Evolutionary conservation across 2,888 invertebrate genomes (phyloP), one percentile per base, ranked within the genome.

Genomic region (Dynastes tityus): DNA sequence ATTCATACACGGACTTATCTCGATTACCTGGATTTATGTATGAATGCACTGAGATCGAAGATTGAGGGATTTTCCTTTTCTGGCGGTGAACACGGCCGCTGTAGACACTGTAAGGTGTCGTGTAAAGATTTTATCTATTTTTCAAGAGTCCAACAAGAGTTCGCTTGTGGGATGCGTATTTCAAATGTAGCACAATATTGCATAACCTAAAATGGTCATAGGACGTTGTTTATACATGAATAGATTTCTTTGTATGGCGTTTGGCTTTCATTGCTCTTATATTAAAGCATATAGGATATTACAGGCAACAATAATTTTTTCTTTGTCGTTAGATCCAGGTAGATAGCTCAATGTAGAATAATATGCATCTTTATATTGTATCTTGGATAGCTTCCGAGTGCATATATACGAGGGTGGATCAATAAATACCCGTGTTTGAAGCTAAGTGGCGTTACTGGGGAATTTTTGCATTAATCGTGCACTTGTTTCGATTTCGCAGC

Each of bases 31-130:
- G 45, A 67, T n/a, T 58, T 58, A 45, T 67, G n/a, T 67, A 45
- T 67, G 16, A 37, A 32, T 67, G 40, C 5, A 67, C 13, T n/a
- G n/a, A 65, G 40, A 45, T 45, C 45, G 16, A 16, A 13, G n/a
- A 45, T 67, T 58, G 16, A 58, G 16, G 22, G 22, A 67, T 67
- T 40, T 67, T 16, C 22, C 22, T 67, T 40, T 67, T 67, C 22
- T 16, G 40, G 5, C 9, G 6, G 22, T 16, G 11, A 67, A 45
- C n/a, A 11, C 2, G 40, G n/a, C 22, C 9, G 45, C 65, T 16
- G 16, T 58, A 16, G n/a, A 5, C 22, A 58, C 22, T 22, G 55
- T 58, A 22, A 58, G 22, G 55, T 58, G 22, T 6, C 16, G 1
- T 16, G 13, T 53, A 16, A 2, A 22, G 55, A 58, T 58, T n/a